Evolutionary conservation across 2,888 invertebrate species (phyloP).

Genomic region (Proisotoma minuta): DNA sequence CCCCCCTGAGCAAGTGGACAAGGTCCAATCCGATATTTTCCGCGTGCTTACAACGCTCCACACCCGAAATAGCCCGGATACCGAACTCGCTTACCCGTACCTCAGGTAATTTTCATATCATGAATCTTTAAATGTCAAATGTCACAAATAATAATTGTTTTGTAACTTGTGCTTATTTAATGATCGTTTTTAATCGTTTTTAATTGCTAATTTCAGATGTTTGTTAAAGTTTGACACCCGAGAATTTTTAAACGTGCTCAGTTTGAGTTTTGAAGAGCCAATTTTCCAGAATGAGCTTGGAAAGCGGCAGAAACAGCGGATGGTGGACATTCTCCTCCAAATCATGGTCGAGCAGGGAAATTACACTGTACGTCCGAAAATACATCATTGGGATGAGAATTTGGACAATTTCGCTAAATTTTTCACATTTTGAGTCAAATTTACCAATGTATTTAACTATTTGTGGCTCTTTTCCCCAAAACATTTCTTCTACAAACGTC

Average conservation of each 20-base stretch:
- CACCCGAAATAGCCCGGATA: constrained; percentile 58
- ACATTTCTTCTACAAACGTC: too few relatives aligned
- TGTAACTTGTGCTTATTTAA: neutral
- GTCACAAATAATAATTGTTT: too few relatives aligned
- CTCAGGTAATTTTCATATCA: constrained; percentile 51
- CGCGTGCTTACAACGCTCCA: constrained; percentile 66
- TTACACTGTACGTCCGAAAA: constrained; percentile 64
- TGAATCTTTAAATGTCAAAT: neutral
- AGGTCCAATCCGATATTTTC: constrained; percentile 70
- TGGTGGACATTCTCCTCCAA: constrained; percentile 71
- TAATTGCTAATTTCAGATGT: constrained; percentile 59
- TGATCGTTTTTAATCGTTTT: constrained; percentile 24
- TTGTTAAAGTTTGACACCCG: constrained; percentile 75
- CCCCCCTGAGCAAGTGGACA: constrained; percentile 58
- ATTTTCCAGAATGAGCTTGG: constrained; percentile 72
- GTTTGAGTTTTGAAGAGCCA: constrained; percentile 75
- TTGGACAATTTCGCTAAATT: neutral
- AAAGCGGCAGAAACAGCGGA: constrained; percentile 65
- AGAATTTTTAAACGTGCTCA: constrained; percentile 78
- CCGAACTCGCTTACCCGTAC: constrained; percentile 66
- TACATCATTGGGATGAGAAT: too few relatives aligned
- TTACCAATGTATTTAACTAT: too few relatives aligned
- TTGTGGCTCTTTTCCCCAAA: too few relatives aligned
- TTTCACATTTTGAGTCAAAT: too few relatives aligned
- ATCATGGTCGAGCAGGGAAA: constrained; percentile 64